Evolutionary conservation across 1,140 invertebrate genomes (phyloP).

Genomic region (Heliconius melpomene): DNA sequence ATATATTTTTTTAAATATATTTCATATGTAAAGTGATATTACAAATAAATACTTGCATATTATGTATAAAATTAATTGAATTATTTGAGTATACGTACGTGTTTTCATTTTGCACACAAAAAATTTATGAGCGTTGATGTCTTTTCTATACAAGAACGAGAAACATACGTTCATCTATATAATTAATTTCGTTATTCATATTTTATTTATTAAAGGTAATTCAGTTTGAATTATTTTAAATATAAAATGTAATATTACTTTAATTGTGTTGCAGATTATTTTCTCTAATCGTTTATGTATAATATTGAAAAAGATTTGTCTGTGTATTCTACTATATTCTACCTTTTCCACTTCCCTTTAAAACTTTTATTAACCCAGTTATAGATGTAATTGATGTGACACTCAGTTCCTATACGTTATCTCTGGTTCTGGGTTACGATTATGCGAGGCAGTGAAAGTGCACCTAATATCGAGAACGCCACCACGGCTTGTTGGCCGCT

Average conservation of each 20-base stretch:
- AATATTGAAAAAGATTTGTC: background rate
- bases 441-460: conserved; percentile 14
- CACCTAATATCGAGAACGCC: conserved; percentile 14
- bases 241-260: no score
- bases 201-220: background rate
- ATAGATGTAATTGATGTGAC: background rate
- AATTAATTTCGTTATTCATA: background rate
- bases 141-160: conserved; percentile 23
- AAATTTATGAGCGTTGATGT: conserved; percentile 28
- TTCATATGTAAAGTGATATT: no score
- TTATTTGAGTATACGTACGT: no score
- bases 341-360: background rate
- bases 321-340: background rate
- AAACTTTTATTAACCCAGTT: background rate
- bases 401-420: background rate
- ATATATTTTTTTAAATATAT: no score
- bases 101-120: no score
- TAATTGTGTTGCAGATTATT: background rate
- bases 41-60: no score
- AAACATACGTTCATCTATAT: background rate
- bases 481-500: conserved; percentile 1
- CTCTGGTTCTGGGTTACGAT: background rate
- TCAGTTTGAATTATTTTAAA: no score
- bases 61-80: no score
- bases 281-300: background rate